Evolutionary conservation across 2,113 vertebrate genomes (phyloP).

Genomic region (Semicossyphus pulcher): DNA sequence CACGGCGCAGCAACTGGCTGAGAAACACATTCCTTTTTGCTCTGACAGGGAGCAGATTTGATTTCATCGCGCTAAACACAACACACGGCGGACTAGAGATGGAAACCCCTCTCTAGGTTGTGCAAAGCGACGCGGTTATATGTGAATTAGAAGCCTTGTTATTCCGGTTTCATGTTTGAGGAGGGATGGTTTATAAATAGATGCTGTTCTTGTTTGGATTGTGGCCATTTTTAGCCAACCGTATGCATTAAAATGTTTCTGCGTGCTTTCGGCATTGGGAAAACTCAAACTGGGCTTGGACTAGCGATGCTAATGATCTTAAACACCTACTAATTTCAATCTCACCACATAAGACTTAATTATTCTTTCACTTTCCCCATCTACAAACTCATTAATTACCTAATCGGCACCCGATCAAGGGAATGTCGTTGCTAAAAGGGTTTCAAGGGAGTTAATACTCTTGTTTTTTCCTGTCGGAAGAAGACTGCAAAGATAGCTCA

Average conservation of each 20-base stretch:
- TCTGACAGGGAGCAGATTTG: constrained; percentile 43
- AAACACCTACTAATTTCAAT: not conserved
- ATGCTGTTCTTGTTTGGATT: not conserved
- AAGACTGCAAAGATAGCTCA: constrained; percentile 51
- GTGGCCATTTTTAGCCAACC: not conserved
- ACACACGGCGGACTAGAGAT: constrained; percentile 34
- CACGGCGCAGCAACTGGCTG: constrained; percentile 41
- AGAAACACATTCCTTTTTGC: constrained; percentile 42
- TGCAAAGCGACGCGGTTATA: not conserved
- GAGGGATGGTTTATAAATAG: not conserved
- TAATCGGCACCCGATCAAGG: constrained; percentile 51
- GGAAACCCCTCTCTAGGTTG: constrained; percentile 47
- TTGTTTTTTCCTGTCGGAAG: constrained; percentile 6
- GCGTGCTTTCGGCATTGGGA: constrained; percentile 36
- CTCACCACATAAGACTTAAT: not conserved
- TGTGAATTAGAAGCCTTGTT: not conserved
- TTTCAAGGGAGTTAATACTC: constrained; percentile 15
- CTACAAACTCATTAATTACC: constrained; percentile 20
- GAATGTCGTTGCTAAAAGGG: constrained; percentile 11
- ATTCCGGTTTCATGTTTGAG: constrained; percentile 1
- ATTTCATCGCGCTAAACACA: constrained; percentile 41
- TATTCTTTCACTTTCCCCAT: constrained; percentile 1
- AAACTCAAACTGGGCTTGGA: constrained; percentile 18
- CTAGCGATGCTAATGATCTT: not conserved
- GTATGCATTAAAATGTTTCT: not conserved